Evolutionary conservation across 1,140 invertebrate species (phyloP), one percentile per base, ranked within the genome.

Genomic region (Pachypsylla venusta): DNA sequence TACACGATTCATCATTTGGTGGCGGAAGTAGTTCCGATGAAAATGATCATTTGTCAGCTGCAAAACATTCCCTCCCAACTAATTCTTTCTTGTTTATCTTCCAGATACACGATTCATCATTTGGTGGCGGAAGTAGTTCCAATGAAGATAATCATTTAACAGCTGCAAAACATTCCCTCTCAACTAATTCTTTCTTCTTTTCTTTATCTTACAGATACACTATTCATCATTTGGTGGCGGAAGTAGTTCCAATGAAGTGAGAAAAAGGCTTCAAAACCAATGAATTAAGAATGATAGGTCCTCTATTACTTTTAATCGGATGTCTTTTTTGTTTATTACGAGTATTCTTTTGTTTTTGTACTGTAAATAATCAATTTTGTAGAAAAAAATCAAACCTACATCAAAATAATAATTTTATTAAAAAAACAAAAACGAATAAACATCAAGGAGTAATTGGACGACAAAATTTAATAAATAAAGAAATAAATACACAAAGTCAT

Each of bases 241-340:
- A 68, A 64, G 75, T 67, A 69, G 74, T 27, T 64, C 70, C 63
- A 77, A 67, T 67, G 74, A 62, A 60, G 71, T 87, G 88, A 61
- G 88, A 91, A 71, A 88, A 89, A 73, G 87, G 87, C 64, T 91
- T 91, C 77, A 85, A 88, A 71, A 89, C 87, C 54, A 78, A 84
- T 39, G 86, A 89, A 69, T 73, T 91, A 53, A 79, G 84, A 57
- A 77, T 89, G 61, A 86, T 90, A 69, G 88, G 87, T 35, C 88
- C 88, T 35, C 83, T 84, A 39, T 78, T 88, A 30, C 75, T 82
- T 60, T 79, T 77, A 63, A 66, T 68, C 40, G 78, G 78, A 56
- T 66, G 79, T 56, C 70, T 79, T 35, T 81, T 78, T 68, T 81
- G 79, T 64, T 70, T 79, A 26, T 67, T 81, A 59, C 74, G 79